phyloP scores from a whole-genome alignment of 64 coral and sea anemone genomes.

The Dendronephthya gigantea region DNA sequence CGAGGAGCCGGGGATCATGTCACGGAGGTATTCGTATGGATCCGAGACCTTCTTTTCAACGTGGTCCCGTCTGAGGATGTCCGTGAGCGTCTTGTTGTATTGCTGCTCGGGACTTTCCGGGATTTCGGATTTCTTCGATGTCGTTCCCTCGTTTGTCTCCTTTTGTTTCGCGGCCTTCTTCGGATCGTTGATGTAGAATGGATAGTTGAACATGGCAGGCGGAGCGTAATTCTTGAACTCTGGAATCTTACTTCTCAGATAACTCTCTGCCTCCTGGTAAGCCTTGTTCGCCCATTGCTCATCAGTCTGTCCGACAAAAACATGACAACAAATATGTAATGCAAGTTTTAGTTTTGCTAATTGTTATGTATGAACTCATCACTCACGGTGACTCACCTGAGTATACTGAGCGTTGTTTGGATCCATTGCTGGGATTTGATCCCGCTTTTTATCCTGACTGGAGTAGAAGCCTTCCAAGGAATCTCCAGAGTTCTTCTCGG shows the following conservation, averaged over 20 bases:
- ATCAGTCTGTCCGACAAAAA: background rate
- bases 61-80: background rate
- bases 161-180: background rate
- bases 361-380: too few species aligned
- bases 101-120: background rate
- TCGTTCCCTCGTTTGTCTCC: background rate
- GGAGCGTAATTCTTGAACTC: slow-evolving; percentile 15
- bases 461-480: slow-evolving; percentile 4
- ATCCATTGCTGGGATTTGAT: background rate
- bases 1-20: slow-evolving; percentile 61
- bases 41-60: slow-evolving; percentile 4
- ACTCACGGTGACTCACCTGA: background rate
- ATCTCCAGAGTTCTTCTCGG: background rate
- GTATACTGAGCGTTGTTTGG: background rate
- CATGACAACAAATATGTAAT: too few species aligned
- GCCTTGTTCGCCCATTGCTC: slow-evolving; percentile 10
- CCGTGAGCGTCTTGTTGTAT: background rate
- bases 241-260: background rate
- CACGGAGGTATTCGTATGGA: slow-evolving; percentile 74
- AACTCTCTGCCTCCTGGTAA: background rate
- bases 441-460: background rate
- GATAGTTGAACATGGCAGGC: slow-evolving; percentile 6
- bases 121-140: background rate
- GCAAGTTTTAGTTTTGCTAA: too few species aligned
- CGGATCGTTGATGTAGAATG: slow-evolving; percentile 12